Conservation (phyloP, 2,797 vertebrate species). For the Scleropages formosus region DNA sequence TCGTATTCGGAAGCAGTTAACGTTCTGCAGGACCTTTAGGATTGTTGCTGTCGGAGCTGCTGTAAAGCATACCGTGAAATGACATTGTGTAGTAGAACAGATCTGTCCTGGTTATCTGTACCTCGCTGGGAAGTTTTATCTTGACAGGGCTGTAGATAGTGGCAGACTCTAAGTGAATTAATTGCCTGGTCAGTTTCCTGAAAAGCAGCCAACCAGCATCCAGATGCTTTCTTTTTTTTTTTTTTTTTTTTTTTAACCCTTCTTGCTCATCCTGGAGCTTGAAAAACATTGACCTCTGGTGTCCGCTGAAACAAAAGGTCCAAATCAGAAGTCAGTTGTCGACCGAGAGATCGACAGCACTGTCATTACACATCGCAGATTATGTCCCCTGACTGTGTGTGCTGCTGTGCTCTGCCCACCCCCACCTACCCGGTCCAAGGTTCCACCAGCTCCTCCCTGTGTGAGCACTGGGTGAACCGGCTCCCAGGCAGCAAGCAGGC, state of each 20-base stretch:
- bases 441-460: constrained; percentile 95
- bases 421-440: constrained; percentile 64
- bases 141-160: not conserved
- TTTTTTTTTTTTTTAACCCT: too few relatives aligned
- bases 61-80: not conserved
- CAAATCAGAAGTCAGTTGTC: too few relatives aligned
- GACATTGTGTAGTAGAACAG: not conserved
- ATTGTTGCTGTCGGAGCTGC: not conserved
- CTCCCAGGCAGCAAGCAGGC: constrained; percentile 91
- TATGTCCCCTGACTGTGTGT: not conserved
- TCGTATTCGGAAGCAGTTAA: not conserved
- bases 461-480: constrained; percentile 96
- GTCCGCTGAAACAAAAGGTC: too few relatives aligned
- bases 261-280: not conserved
- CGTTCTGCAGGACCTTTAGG: not conserved
- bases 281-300: too few relatives aligned
- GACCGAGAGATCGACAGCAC: too few relatives aligned
- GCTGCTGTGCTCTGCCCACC: not conserved
- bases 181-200: not conserved
- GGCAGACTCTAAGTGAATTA: constrained; percentile 3
- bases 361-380: too few relatives aligned
- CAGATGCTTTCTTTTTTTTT: not conserved
- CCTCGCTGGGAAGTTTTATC: not conserved
- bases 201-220: not conserved
- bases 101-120: constrained; percentile 10